Evolutionary conservation across 2,113 vertebrate species (phyloP).

Genomic region (Piprites chloris): DNA sequence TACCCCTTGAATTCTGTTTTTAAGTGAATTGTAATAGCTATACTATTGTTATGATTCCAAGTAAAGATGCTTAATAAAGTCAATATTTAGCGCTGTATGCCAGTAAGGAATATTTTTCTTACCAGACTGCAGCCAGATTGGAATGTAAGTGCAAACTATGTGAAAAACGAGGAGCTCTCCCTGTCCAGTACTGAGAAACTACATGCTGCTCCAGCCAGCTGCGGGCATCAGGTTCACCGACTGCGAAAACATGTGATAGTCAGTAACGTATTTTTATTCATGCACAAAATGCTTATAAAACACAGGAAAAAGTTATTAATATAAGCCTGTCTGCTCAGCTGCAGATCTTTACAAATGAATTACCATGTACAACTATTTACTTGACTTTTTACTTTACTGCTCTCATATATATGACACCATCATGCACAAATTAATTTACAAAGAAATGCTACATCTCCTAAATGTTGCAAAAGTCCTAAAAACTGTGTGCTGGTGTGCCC

Average conservation of each 20-base stretch:
- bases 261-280: background rate
- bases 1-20: background rate
- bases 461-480: background rate
- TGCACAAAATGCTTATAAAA: background rate
- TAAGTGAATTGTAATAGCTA: background rate
- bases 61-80: background rate
- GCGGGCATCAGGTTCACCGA: conserved; percentile 82
- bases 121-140: conserved; percentile 93
- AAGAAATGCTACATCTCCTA: background rate
- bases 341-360: background rate
- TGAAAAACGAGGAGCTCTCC: conserved; percentile 79
- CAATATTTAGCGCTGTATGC: background rate
- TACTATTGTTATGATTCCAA: background rate
- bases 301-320: background rate
- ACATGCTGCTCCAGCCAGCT: conserved; percentile 92
- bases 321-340: background rate
- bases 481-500: background rate
- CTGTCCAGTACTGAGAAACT: conserved; percentile 90
- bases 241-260: conserved; percentile 5
- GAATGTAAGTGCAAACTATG: conserved; percentile 95
- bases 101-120: conserved; percentile 40
- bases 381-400: background rate
- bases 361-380: background rate
- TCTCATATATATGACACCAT: background rate
- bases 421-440: background rate